phyloP scores from a whole-genome alignment of 1,140 invertebrate species.

The Calliphora vicina region DNA sequence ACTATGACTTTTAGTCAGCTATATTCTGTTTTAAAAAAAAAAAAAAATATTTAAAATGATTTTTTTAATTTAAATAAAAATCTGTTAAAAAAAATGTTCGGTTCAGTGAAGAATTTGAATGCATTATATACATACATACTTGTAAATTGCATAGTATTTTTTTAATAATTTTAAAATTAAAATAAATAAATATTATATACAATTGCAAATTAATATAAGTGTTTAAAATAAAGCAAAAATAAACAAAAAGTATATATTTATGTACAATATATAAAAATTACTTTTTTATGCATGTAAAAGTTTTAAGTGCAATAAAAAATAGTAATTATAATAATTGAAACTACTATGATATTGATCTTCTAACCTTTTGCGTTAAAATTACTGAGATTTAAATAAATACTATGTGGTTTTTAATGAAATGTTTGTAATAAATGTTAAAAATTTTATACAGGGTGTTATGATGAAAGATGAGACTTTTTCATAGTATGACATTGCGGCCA shows the following conservation, averaged over 20 bases:
- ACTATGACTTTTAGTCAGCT: not conserved
- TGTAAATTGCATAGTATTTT: no score
- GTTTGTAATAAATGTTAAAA: not conserved
- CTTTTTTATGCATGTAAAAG: not conserved
- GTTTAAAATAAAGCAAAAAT: no score
- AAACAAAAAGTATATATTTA: no score
- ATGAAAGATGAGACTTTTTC: no score
- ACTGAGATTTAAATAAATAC: not conserved
- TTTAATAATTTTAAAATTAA: not conserved
- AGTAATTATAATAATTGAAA: not conserved
- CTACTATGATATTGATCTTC: not conserved
- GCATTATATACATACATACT: not conserved
- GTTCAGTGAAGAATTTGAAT: conserved; percentile 9
- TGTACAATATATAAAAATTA: no score
- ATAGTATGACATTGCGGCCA: no score
- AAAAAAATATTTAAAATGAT: no score
- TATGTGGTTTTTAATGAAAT: not conserved
- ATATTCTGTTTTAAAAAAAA: not conserved
- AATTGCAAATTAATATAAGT: not conserved
- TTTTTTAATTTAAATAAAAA: not conserved
- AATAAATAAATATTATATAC: not conserved
- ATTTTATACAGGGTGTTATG: not conserved
- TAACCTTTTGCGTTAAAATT: not conserved
- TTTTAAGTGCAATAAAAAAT: not conserved
- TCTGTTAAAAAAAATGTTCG: not conserved